These are phyloP conservation scores for Eugnorisma glareosa DNA, from an alignment of 2,888 invertebrate genomes.

Conservation along the genomic window DNA sequence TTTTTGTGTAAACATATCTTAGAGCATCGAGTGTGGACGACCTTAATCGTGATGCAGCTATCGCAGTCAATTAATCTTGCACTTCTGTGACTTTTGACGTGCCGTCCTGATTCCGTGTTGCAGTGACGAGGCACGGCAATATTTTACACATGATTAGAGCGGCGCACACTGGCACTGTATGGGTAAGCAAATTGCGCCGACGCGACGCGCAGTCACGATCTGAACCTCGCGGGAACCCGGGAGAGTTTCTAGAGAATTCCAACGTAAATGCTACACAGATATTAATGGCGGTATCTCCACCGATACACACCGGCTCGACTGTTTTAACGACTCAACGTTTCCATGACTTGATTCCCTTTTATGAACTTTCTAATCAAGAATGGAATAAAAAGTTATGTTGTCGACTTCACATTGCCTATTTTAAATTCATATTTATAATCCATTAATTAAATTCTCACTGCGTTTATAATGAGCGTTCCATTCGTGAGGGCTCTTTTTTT, in stretches of 20 bases:
- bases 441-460: conserved; percentile 69
- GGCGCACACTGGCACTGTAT: conserved; percentile 85
- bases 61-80: conserved; percentile 86
- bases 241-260: conserved; percentile 89
- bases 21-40: conserved; percentile 69
- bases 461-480: conserved; percentile 65
- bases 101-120: conserved; percentile 83
- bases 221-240: conserved; percentile 89
- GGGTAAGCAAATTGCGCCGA: conserved; percentile 90
- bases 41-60: conserved; percentile 81
- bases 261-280: conserved; percentile 88
- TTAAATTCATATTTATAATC: conserved; percentile 69
- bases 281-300: conserved; percentile 85
- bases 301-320: conserved; percentile 70
- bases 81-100: conserved; percentile 85
- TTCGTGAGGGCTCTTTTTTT: conserved; percentile 70
- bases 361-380: conserved; percentile 70
- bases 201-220: conserved; percentile 89
- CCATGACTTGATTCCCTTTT: conserved; percentile 63
- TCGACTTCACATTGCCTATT: conserved; percentile 55
- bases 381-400: conserved; percentile 62
- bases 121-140: conserved; percentile 86
- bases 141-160: conserved; percentile 90
- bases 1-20: conserved; percentile 41
- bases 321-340: conserved; percentile 60